Evolutionary conservation across 2,113 vertebrate genomes (phyloP).

Genomic region (Serilophus lunatus): DNA sequence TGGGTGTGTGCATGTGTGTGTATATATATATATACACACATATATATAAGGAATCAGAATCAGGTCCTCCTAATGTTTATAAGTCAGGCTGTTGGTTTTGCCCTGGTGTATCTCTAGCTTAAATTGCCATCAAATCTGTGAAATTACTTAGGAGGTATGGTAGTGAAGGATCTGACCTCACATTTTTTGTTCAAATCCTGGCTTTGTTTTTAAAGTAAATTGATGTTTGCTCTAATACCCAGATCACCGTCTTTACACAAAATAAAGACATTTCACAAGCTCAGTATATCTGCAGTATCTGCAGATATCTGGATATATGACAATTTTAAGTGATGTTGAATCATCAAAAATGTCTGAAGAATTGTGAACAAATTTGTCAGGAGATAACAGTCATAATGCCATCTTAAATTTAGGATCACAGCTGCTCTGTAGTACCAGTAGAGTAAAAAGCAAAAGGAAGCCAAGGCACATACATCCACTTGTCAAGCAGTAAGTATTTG

Average conservation of each 20-base stretch:
- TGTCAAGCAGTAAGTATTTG: background rate
- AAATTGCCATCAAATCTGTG: background rate
- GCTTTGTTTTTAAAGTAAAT: background rate
- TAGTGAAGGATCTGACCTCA: background rate
- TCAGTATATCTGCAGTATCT: background rate
- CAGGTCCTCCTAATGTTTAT: background rate
- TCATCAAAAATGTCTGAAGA: constrained; percentile 11
- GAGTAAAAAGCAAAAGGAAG: background rate
- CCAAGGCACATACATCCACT: background rate
- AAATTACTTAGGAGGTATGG: background rate
- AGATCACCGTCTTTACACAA: background rate
- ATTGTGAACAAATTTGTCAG: background rate
- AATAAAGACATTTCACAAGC: background rate
- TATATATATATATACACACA: background rate
- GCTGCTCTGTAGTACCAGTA: background rate
- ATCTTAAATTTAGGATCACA: background rate
- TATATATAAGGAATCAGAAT: background rate
- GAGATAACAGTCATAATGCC: background rate
- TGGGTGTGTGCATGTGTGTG: too few species aligned
- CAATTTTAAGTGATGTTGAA: background rate
- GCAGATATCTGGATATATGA: background rate
- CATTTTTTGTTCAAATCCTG: background rate
- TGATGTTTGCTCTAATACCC: background rate
- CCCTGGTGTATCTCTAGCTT: background rate
- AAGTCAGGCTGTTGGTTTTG: background rate